phyloP scores from a whole-genome alignment of 2,797 vertebrate genomes.

The Squalus acanthias region DNA sequence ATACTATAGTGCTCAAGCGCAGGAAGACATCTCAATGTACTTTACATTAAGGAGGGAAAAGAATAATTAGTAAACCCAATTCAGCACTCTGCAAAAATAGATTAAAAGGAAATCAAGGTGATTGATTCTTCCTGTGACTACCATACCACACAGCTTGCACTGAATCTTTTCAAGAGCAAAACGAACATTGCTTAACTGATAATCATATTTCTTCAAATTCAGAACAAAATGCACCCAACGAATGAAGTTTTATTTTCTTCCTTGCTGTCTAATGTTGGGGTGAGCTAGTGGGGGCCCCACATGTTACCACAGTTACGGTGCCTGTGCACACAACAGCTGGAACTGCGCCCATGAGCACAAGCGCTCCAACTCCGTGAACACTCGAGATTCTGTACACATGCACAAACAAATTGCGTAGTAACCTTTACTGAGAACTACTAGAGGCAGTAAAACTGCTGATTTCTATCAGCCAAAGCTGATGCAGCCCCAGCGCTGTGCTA shows the following conservation, averaged over 20 bases:
- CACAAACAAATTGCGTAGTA: not conserved
- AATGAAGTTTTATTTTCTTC: not conserved
- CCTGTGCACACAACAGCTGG: not conserved
- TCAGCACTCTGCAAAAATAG: not conserved
- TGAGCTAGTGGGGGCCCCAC: not conserved
- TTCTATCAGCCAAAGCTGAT: not conserved
- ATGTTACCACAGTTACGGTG: not conserved
- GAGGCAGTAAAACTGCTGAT: slow-evolving; percentile 10
- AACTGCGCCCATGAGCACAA: not conserved
- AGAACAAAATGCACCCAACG: not conserved
- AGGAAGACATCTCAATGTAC: not conserved
- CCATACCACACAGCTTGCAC: not conserved
- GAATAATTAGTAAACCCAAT: not conserved
- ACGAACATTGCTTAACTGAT: not conserved
- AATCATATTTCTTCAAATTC: not conserved
- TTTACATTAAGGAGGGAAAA: not conserved
- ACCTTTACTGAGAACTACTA: not conserved
- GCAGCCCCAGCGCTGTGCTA: not conserved
- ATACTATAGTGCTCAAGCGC: not conserved
- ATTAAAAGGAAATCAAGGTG: not conserved
- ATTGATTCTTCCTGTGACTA: not conserved
- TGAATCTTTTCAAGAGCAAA: not conserved
- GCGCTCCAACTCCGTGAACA: not conserved
- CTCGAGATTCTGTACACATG: not conserved
- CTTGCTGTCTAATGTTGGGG: not conserved